Evolutionary conservation across 2,113 vertebrate genomes (phyloP).

Genomic region (Aspiorhynchus laticeps): DNA sequence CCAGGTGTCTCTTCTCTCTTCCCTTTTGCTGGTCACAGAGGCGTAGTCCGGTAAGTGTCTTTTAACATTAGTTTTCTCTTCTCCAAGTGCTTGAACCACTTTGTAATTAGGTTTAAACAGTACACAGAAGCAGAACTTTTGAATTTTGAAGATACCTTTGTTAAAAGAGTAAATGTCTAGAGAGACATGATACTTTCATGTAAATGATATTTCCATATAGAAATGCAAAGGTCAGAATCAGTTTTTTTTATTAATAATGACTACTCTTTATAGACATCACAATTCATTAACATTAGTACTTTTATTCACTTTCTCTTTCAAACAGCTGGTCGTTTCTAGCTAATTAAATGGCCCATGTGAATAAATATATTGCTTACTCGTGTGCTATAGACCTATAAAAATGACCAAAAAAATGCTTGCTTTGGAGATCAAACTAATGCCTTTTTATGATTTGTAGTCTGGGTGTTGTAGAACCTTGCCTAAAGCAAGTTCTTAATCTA

Average conservation of each 20-base stretch:
- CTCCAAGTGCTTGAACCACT: neutral
- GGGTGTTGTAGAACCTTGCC: neutral
- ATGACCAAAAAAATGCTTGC: constrained; percentile 16
- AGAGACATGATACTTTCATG: neutral
- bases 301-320: neutral
- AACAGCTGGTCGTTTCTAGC: constrained; percentile 9
- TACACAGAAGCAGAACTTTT: neutral
- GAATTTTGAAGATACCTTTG: neutral
- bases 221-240: neutral
- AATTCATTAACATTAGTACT: neutral
- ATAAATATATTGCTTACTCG: constrained; percentile 1
- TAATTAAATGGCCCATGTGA: constrained; percentile 11
- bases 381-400: neutral
- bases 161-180: neutral
- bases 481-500: neutral
- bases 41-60: constrained; percentile 95
- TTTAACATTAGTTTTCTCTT: constrained; percentile 3
- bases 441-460: constrained; percentile 16
- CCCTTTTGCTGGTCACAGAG: constrained; percentile 98
- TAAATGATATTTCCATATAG: neutral
- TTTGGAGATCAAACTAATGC: neutral
- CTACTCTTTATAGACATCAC: neutral
- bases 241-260: neutral
- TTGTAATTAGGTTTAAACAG: neutral
- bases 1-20: constrained; percentile 98